Percentiles rank a stretch among this genome's conserved stretches.
phyloP scores from a whole-genome alignment of 2,888 invertebrate species.

The Drosophila dives region DNA sequence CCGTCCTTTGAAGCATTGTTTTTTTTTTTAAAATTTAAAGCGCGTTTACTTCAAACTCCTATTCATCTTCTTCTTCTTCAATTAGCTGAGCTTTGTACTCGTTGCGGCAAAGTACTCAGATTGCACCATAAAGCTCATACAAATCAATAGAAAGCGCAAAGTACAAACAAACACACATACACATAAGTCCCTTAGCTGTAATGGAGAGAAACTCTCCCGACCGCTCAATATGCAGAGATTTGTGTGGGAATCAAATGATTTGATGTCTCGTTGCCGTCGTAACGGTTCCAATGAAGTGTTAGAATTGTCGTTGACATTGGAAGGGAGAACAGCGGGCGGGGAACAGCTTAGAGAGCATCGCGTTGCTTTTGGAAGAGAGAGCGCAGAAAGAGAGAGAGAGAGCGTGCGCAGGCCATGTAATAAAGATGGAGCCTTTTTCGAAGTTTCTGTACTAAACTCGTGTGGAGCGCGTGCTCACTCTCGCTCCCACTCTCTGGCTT shows the following conservation, averaged over 20 bases:
- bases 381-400: conserved; percentile 24
- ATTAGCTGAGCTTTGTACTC: conserved; percentile 44
- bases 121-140: conserved; percentile 80
- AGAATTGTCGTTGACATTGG: conserved; percentile 56
- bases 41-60: conserved; percentile 32
- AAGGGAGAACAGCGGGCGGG: conserved; percentile 7
- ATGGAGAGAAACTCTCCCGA: conserved; percentile 57
- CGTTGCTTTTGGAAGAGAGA: conserved; percentile 16
- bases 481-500: conserved; percentile 17
- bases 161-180: conserved; percentile 41
- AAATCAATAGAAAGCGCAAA: conserved; percentile 82
- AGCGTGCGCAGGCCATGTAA: conserved; percentile 53
- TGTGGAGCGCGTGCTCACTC: conserved; percentile 53
- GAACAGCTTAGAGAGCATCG: conserved; percentile 38
- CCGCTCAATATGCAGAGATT: conserved; percentile 77
- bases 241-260: conserved; percentile 83
- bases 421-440: conserved; percentile 64
- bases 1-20: conserved; percentile 36
- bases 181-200: conserved; percentile 75
- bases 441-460: conserved; percentile 37
- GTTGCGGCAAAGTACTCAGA: conserved; percentile 56
- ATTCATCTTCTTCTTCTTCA: conserved; percentile 12
- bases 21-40: conserved; percentile 36
- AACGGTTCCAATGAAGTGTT: conserved; percentile 76
- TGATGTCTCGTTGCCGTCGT: conserved; percentile 62